Base-by-base conservation (phyloP, 2,888 invertebrate species). In the Lysandra bellargus region DNA sequence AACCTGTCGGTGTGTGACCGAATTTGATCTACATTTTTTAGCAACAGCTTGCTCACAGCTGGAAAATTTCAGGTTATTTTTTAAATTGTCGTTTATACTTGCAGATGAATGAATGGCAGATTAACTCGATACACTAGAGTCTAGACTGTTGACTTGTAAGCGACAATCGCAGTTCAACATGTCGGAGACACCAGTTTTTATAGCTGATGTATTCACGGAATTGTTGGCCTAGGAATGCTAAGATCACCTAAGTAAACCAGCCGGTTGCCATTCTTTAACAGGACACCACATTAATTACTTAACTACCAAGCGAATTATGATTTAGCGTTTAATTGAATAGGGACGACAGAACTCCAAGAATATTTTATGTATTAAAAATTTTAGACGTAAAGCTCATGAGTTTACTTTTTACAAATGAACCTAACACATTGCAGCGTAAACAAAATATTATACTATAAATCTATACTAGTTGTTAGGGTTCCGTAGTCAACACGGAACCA, bases 281-380 rank as follows among this genome's bases (percentile, higher is more conserved):
- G 76, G 33, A 76, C 76, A 76, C 76, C 3, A 76, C 57, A 57
- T 76, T 57, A 76, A 76, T 57, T 30, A 57, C 53, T 76, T 76
- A 76, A 76, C 76, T 57, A 57, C 30, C 69, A 17, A 69, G 69
- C 33, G 69, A 37, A 69, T 37, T 17, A 33, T 69, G 69, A 69
- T 33, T 69, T 30, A 14, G 69, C 33, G 33, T 69, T 69, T 33
- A 69, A 69, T 69, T 69, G 69, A 69, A 69, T 69, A 9, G 4
- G 2, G n/a, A n/a, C n/a, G n/a, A 61, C 1, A 12, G n/a, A 61
- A 6, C 23, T n/a, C 3, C 4, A 30, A 69, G 30, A 4, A 30
- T 61, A 61, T 61, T n/a, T 57, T 57, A 17, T 17, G 57, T 37
- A 37, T 37, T 37, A 37, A 37, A 37, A 37, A 37, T 3, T 37